Conservation (phyloP, 2,113 vertebrate genomes). For the Gasterosteus nipponicus region DNA sequence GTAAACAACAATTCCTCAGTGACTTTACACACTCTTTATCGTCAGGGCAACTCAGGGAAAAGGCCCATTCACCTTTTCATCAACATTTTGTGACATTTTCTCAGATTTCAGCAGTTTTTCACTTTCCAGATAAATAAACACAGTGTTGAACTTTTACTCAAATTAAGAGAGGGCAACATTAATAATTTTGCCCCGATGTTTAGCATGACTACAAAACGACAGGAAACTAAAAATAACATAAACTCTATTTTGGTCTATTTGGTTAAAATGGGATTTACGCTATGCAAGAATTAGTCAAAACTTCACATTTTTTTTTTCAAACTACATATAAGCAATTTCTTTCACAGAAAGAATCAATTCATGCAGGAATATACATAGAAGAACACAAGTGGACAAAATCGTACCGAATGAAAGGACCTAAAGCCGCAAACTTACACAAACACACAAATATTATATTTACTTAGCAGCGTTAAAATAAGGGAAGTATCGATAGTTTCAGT, state of each 20-base stretch:
- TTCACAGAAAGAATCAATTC: conserved; percentile 91
- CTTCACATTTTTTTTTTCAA: conserved; percentile 81
- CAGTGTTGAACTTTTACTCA: conserved; percentile 47
- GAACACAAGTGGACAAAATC: conserved; percentile 51
- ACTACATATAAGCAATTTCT: conserved; percentile 83
- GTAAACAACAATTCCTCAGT: conserved; percentile 55
- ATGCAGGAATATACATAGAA: conserved; percentile 63
- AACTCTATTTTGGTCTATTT: conserved; percentile 70
- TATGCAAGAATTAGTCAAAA: conserved; percentile 78
- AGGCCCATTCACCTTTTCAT: background rate
- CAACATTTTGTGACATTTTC: conserved; percentile 30
- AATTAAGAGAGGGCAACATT: conserved; percentile 49
- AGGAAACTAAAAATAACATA: conserved; percentile 46
- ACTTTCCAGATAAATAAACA: conserved; percentile 64
- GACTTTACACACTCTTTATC: conserved; percentile 17
- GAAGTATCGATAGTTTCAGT: conserved; percentile 65
- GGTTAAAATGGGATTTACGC: conserved; percentile 70
- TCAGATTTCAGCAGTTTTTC: conserved; percentile 54
- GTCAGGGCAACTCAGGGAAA: conserved; percentile 12
- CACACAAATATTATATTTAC: conserved; percentile 52
- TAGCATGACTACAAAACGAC: conserved; percentile 40
- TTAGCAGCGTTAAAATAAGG: conserved; percentile 83
- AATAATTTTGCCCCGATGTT: conserved; percentile 40
- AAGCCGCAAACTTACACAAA: conserved; percentile 44
- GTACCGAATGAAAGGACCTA: conserved; percentile 48